Evolutionary conservation across 2,797 vertebrate species (phyloP).

Genomic region (Pseudotriccus pelzelni): DNA sequence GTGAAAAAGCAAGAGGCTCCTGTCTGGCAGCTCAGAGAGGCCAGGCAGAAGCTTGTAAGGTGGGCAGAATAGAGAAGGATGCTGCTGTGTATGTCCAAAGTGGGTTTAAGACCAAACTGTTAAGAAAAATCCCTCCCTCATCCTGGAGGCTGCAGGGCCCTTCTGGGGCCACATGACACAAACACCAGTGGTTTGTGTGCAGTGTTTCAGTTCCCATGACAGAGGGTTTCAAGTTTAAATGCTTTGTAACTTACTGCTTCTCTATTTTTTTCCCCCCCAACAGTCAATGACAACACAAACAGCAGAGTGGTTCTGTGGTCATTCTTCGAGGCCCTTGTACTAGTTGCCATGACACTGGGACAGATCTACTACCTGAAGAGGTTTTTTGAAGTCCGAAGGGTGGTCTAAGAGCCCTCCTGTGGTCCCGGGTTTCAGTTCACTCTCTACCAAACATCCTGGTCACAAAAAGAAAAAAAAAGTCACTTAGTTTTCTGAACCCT

Average conservation of each 20-base stretch:
- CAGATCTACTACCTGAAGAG: constrained; percentile 99
- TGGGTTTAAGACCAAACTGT: not conserved
- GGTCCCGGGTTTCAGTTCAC: constrained; percentile 71
- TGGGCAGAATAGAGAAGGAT: not conserved
- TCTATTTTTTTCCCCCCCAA: constrained; percentile 15
- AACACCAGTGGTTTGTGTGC: not conserved
- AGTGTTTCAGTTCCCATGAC: not conserved
- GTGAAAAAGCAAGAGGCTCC: not conserved
- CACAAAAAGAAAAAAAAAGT: constrained; percentile 63
- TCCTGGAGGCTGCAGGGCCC: not conserved
- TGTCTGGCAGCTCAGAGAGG: not conserved
- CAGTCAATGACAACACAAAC: constrained; percentile 99
- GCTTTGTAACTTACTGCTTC: not conserved
- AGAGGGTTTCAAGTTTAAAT: not conserved
- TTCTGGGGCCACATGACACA: rapidly evolving
- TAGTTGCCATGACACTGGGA: constrained; percentile 99
- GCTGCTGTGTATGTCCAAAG: rapidly evolving
- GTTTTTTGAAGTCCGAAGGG: constrained; percentile 99
- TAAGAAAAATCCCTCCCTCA: not conserved
- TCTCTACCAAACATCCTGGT: constrained; percentile 77
- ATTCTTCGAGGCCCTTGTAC: constrained; percentile 97
- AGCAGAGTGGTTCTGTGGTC: constrained; percentile 99
- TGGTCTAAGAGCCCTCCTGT: constrained; percentile 84
- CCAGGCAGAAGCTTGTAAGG: not conserved
- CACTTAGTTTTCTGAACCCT: constrained; percentile 72